phyloP scores from a whole-genome alignment of 2,888 invertebrate genomes.

The Drosophila cracens region DNA sequence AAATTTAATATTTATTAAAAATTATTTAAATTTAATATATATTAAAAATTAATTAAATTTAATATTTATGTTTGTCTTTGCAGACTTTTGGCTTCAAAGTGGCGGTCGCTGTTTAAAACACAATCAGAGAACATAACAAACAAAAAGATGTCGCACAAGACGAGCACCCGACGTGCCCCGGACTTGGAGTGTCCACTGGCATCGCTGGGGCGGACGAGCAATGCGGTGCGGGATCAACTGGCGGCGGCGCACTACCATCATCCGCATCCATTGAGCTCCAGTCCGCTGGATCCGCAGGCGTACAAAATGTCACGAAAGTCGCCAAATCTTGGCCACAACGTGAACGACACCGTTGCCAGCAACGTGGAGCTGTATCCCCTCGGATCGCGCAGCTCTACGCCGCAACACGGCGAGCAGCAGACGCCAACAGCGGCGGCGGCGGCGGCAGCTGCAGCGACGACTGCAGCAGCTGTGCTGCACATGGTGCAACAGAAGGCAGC shows the following conservation, averaged over 20 bases:
- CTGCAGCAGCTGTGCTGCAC: constrained; percentile 61
- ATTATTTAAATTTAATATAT: background rate
- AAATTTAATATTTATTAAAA: background rate
- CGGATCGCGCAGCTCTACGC: constrained; percentile 61
- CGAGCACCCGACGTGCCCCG: constrained; percentile 72
- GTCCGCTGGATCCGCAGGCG: constrained; percentile 85
- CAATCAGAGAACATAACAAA: background rate
- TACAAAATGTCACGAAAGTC: constrained; percentile 85
- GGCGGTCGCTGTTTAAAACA: constrained; percentile 18
- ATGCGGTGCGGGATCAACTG: constrained; percentile 80
- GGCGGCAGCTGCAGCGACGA: constrained; percentile 44
- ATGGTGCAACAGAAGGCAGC: constrained; percentile 81
- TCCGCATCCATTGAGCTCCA: constrained; percentile 85
- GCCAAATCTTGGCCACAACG: constrained; percentile 82
- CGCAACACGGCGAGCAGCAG: constrained; percentile 48
- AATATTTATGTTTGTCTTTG: constrained; percentile 3
- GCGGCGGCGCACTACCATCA: constrained; percentile 82
- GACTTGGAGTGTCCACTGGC: constrained; percentile 87
- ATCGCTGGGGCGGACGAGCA: constrained; percentile 86
- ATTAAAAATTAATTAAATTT: background rate
- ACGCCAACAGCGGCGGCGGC: constrained; percentile 26
- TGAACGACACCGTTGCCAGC: constrained; percentile 80
- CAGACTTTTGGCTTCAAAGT: constrained; percentile 37
- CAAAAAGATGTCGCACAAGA: constrained; percentile 83
- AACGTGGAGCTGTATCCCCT: constrained; percentile 74